These are phyloP conservation scores for Drosophila merina DNA, from an alignment of 2,888 invertebrate genomes.

Conservation along the genomic window DNA sequence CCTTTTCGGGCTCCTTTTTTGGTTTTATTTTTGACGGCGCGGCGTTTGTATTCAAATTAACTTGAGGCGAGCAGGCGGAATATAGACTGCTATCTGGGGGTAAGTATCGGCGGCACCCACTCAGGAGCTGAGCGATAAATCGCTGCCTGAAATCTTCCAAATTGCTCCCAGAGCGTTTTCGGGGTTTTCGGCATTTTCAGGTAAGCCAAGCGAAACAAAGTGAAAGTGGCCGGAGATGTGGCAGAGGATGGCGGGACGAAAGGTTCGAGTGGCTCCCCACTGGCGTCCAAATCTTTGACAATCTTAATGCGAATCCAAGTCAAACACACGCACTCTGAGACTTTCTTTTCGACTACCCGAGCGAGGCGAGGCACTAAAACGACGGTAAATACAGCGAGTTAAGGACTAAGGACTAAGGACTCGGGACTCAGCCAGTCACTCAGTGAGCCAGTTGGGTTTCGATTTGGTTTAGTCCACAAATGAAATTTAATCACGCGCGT, in stretches of 20 bases:
- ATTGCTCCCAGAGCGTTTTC: slow-evolving; percentile 73
- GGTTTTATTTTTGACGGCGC: slow-evolving; percentile 14
- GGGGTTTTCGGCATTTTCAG: slow-evolving; percentile 35
- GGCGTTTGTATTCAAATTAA: slow-evolving; percentile 68
- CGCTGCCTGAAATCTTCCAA: slow-evolving; percentile 67
- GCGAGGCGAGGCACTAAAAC: slow-evolving; percentile 63
- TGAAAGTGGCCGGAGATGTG: slow-evolving; percentile 22
- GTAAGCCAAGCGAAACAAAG: slow-evolving; percentile 60
- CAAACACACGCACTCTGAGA: slow-evolving; percentile 58
- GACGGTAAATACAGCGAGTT: slow-evolving; percentile 57
- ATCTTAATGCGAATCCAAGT: slow-evolving; percentile 68
- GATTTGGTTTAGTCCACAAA: slow-evolving; percentile 64
- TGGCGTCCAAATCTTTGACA: slow-evolving; percentile 65
- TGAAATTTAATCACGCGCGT: slow-evolving; percentile 78
- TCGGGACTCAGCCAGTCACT: slow-evolving; percentile 27
- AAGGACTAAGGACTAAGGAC: slow-evolving; percentile 29
- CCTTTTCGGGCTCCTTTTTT: slow-evolving; percentile 47
- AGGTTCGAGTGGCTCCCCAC: slow-evolving; percentile 48
- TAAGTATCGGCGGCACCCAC: slow-evolving; percentile 63
- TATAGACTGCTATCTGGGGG: slow-evolving; percentile 40
- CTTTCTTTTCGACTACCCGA: slow-evolving; percentile 29
- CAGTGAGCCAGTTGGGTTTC: slow-evolving; percentile 24
- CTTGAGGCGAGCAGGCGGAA: slow-evolving; percentile 28
- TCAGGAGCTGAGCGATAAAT: slow-evolving; percentile 63
- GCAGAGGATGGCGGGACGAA: slow-evolving; percentile 11